phyloP scores from a whole-genome alignment of 2,113 vertebrate species.

The Drymodes brunneopygia region DNA sequence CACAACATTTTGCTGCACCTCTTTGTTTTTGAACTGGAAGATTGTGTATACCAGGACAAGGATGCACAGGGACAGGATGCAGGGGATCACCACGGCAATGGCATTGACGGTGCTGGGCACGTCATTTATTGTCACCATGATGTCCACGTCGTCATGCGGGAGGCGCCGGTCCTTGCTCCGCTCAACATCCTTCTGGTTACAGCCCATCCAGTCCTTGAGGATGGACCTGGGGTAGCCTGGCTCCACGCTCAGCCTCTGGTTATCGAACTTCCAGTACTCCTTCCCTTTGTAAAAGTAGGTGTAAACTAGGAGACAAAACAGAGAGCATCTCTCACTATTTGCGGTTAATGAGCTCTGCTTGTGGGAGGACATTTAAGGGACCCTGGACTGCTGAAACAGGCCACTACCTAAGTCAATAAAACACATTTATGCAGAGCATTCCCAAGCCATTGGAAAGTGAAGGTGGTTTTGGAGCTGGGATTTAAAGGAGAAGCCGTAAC shows the following conservation, averaged over 20 bases:
- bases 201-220: slow-evolving; percentile 98
- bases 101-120: slow-evolving; percentile 93
- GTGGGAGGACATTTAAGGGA: neutral
- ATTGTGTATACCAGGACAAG: slow-evolving; percentile 97
- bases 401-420: neutral
- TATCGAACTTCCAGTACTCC: slow-evolving; percentile 99
- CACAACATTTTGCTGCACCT: slow-evolving; percentile 88
- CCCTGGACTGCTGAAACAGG: neutral
- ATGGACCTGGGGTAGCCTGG: slow-evolving; percentile 95
- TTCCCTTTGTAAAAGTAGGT: slow-evolving; percentile 99
- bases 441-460: neutral
- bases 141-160: slow-evolving; percentile 91
- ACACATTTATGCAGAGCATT: neutral
- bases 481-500: neutral
- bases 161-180: slow-evolving; percentile 88
- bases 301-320: slow-evolving; percentile 81
- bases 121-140: slow-evolving; percentile 97
- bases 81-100: slow-evolving; percentile 96
- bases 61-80: slow-evolving; percentile 95
- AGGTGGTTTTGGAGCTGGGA: neutral
- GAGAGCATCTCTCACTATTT: neutral
- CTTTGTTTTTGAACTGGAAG: slow-evolving; percentile 99
- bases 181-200: slow-evolving; percentile 90
- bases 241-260: slow-evolving; percentile 94
- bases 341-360: neutral